Evolutionary conservation across 2,113 vertebrate genomes (phyloP).

Genomic region (Helogale parvula): DNA sequence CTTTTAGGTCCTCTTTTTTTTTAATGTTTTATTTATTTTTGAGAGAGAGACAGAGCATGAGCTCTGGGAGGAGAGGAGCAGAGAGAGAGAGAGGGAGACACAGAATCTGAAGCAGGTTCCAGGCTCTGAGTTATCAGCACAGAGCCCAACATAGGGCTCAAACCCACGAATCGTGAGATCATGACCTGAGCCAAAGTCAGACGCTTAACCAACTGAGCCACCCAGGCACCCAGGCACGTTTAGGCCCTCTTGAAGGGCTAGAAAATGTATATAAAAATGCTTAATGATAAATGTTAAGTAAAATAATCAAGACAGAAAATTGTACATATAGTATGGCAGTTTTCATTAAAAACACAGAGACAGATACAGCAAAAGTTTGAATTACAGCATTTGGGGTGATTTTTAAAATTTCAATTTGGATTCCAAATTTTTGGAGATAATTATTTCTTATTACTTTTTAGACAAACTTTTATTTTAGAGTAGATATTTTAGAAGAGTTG

Average conservation of each 20-base stretch:
- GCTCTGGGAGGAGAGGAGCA: too few relatives aligned
- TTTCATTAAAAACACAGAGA: background rate
- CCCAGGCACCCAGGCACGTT: background rate
- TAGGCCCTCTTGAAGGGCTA: background rate
- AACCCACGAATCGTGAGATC: too few relatives aligned
- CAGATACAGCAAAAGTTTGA: background rate
- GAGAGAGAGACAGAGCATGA: too few relatives aligned
- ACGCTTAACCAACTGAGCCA: too few relatives aligned
- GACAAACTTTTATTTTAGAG: constrained; percentile 10
- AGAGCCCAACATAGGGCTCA: too few relatives aligned
- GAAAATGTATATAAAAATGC: background rate
- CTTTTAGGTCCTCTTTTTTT: background rate
- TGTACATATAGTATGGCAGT: background rate
- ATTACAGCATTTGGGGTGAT: background rate
- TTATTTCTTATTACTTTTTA: background rate
- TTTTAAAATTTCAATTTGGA: background rate
- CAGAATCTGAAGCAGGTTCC: too few relatives aligned
- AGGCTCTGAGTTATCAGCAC: too few relatives aligned
- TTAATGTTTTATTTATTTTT: too few relatives aligned
- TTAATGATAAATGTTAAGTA: background rate
- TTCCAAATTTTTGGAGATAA: background rate
- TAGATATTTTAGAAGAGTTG: background rate
- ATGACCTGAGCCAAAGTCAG: too few relatives aligned
- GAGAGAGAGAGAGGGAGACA: too few relatives aligned
- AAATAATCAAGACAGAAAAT: constrained; percentile 26